Evolutionary conservation across 2,113 vertebrate species (phyloP).

Genomic region (Spermophilus dauricus): DNA sequence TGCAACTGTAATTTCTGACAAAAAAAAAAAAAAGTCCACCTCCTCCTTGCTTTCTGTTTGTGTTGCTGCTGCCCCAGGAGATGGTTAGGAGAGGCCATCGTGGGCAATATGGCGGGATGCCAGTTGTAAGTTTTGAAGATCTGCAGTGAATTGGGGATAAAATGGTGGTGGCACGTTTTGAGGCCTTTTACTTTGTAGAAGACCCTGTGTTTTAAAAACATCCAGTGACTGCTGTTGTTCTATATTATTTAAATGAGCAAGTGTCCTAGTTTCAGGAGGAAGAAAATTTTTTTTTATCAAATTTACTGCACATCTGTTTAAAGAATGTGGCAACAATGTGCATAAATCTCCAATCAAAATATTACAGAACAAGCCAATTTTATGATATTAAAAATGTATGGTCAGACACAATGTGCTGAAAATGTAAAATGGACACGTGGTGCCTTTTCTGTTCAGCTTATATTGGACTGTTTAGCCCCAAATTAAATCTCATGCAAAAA

Average conservation of each 20-base stretch:
- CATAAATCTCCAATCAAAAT: conserved; percentile 78
- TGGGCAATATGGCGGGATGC: not conserved
- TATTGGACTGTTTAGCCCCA: conserved; percentile 58
- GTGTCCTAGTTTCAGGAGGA: conserved; percentile 76
- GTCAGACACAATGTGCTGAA: conserved; percentile 63
- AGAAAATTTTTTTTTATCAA: conserved; percentile 64
- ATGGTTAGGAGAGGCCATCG: not conserved
- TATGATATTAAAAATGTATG: conserved; percentile 81
- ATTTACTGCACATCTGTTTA: conserved; percentile 79
- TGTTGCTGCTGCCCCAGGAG: not conserved
- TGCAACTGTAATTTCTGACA: not conserved
- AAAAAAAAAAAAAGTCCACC: not conserved
- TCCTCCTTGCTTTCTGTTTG: not conserved
- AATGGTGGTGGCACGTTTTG: not conserved
- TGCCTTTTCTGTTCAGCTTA: conserved; percentile 63
- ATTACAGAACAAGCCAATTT: conserved; percentile 76
- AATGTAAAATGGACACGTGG: conserved; percentile 59
- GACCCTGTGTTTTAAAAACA: conserved; percentile 62
- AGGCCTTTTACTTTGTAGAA: conserved; percentile 57
- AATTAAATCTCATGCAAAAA: conserved; percentile 70
- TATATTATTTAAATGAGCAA: conserved; percentile 82
- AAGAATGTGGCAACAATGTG: conserved; percentile 70
- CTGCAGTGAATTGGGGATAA: conserved; percentile 20
- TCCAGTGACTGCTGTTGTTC: conserved; percentile 72
- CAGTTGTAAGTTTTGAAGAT: conserved; percentile 21